Conservation (phyloP, 2,888 invertebrate genomes). For the Eumerus sabulonum region DNA sequence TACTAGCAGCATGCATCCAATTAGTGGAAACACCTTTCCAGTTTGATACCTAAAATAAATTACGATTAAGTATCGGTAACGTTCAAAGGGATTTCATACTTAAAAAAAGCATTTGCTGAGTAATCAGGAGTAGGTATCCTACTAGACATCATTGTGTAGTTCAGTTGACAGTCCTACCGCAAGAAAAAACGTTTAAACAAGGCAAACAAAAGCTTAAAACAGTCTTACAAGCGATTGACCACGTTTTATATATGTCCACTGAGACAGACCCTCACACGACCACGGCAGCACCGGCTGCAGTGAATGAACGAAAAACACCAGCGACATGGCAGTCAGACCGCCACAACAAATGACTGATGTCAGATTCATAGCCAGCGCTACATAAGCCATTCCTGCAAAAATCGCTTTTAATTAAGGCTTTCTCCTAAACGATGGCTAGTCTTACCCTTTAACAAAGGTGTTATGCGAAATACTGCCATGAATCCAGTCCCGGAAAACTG, state of each 20-base stretch:
- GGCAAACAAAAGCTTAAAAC: too few species aligned
- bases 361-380: slow-evolving; percentile 87
- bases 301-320: slow-evolving; percentile 86
- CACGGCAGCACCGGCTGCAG: slow-evolving; percentile 85
- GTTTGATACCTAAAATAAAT: too few species aligned
- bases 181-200: neutral
- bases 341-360: slow-evolving; percentile 87
- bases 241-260: too few species aligned
- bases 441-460: slow-evolving; percentile 90
- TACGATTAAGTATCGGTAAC: too few species aligned
- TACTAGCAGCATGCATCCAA: neutral
- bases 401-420: neutral
- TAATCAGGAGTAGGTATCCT: too few species aligned
- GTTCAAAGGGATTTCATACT: too few species aligned
- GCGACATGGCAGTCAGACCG: slow-evolving; percentile 78
- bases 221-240: too few species aligned
- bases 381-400: slow-evolving; percentile 89
- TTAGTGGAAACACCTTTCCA: neutral
- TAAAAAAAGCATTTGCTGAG: too few species aligned
- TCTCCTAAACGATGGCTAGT: too few species aligned
- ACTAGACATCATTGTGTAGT: neutral
- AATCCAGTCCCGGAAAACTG: slow-evolving; percentile 89
- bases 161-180: neutral
- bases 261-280: slow-evolving; percentile 75
- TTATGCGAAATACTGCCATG: slow-evolving; percentile 87